Percentiles rank a stretch among this genome's conserved stretches.
Conservation (phyloP, 2,888 invertebrate species). For the Thyatira batis region DNA sequence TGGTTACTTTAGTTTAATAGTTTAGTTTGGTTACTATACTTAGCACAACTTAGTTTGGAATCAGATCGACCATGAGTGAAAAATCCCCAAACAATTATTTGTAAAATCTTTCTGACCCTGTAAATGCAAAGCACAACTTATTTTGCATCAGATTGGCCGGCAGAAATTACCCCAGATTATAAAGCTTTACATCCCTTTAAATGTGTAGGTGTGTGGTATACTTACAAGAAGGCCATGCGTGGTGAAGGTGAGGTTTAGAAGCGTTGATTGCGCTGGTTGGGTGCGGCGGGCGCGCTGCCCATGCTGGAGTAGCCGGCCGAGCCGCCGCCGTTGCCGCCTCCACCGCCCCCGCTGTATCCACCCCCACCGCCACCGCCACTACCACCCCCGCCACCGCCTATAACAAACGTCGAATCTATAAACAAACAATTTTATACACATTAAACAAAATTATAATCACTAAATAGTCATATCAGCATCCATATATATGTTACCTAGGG, state of each 20-base stretch:
- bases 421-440: neutral
- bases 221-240: slow-evolving; percentile 58
- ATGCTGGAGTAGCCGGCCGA: slow-evolving; percentile 44
- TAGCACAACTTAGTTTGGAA: too few relatives aligned
- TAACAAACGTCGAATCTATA: neutral
- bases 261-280: slow-evolving; percentile 48
- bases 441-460: neutral
- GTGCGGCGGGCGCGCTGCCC: slow-evolving; percentile 34
- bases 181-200: too few relatives aligned
- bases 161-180: neutral
- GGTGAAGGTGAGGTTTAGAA: slow-evolving; percentile 52
- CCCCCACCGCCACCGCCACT: slow-evolving; percentile 34
- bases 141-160: too few relatives aligned
- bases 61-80: too few relatives aligned
- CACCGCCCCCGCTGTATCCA: slow-evolving; percentile 26
- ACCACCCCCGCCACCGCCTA: slow-evolving; percentile 22
- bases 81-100: too few relatives aligned
- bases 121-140: too few relatives aligned
- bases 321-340: slow-evolving; percentile 49
- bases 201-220: slow-evolving; percentile 30
- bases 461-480: neutral
- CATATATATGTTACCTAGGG: too few relatives aligned
- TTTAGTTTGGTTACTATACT: too few relatives aligned
- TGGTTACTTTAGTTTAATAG: too few relatives aligned
- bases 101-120: too few relatives aligned